Percentiles rank a stretch among this genome's conserved stretches.
phyloP scores from a whole-genome alignment of 1,140 invertebrate species.

The Acromyrmex heyeri region DNA sequence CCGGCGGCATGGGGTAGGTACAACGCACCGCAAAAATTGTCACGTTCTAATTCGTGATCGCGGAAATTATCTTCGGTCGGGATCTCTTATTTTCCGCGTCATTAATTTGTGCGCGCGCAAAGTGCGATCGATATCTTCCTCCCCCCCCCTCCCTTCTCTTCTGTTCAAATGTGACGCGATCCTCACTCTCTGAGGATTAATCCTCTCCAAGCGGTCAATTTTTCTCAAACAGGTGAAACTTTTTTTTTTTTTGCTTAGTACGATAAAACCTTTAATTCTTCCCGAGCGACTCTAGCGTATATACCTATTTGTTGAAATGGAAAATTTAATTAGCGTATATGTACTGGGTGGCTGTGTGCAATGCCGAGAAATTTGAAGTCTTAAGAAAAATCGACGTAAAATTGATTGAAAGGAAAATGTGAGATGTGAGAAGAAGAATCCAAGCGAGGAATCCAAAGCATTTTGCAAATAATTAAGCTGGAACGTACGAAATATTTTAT shows the following conservation, averaged over 20 bases:
- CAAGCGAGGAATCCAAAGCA: neutral
- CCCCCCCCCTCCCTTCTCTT: neutral
- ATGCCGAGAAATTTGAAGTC: neutral
- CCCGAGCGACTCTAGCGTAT: slow-evolving; percentile 7
- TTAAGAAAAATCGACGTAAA: neutral
- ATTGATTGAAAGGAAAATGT: neutral
- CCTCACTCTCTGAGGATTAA: slow-evolving; percentile 26
- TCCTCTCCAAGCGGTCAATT: slow-evolving; percentile 31
- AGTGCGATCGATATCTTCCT: slow-evolving; percentile 36
- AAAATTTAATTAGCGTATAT: slow-evolving; percentile 9
- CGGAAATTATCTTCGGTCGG: slow-evolving; percentile 43
- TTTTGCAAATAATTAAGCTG: neutral
- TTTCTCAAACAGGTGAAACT: slow-evolving; percentile 27
- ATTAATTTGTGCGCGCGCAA: slow-evolving; percentile 37
- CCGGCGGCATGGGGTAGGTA: neutral
- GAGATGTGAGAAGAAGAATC: neutral
- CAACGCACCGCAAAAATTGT: slow-evolving; percentile 42
- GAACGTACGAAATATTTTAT: neutral
- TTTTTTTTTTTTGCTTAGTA: neutral
- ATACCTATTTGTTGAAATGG: slow-evolving; percentile 23
- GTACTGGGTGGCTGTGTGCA: neutral
- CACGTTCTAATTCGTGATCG: slow-evolving; percentile 55
- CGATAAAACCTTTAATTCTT: slow-evolving; percentile 21
- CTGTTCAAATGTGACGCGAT: slow-evolving; percentile 37
- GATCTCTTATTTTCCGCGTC: slow-evolving; percentile 51